Base-by-base conservation (phyloP, 2,797 vertebrate genomes). In the Sciaenops ocellatus region DNA sequence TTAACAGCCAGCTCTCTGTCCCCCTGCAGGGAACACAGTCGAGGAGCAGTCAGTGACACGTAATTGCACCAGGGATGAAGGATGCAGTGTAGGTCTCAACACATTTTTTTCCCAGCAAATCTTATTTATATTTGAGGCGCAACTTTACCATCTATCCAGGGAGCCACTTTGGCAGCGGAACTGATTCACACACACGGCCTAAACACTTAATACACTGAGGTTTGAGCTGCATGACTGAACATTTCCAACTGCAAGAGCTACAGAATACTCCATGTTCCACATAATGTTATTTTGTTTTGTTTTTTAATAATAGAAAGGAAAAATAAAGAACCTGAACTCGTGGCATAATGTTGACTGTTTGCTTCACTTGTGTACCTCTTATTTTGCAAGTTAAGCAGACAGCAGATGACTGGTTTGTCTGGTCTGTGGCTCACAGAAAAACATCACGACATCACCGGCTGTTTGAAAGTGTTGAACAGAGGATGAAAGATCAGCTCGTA, bases 1-100 rank as follows among this genome's bases (percentile, higher is more conserved):
- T 55, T 92, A 0, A 95, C 87, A 0, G 95, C 92, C 72, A 98
- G 88, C 54, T 90, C 85, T 11, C 85, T 78, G 88, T 97, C 94
- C 3, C 62, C 90, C 89, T 94, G 87, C 44, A 51, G 69, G 59
- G 50, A 55, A 26, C 38, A 66, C 2, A 55, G 63, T 3, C 48
- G 46, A 13, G 34, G 10, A 42, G 20, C 60, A 30, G 44, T 74
- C 60, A 82, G 46, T 16, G 16, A 47, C 34, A 60, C 15, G 0
- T 5, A 2, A 47, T 0, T 26, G 9, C 68, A 50, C 22, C 34
- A 18, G 24, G 42, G 44, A 50, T 11, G 18, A 38, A 13, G n/a
- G 15, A 54, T 38, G 42, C 17, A 46, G 16, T 1, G 12, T 5
- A 24, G n/a, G 41, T 18, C 44, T 7, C 16, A 47, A 28, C 13